A percentile compares a stretch with the other conserved stretches of the same genome.
phyloP scores from a whole-genome alignment of 53 echinoderm and acorn worm species.

The Holothuria scabra region DNA sequence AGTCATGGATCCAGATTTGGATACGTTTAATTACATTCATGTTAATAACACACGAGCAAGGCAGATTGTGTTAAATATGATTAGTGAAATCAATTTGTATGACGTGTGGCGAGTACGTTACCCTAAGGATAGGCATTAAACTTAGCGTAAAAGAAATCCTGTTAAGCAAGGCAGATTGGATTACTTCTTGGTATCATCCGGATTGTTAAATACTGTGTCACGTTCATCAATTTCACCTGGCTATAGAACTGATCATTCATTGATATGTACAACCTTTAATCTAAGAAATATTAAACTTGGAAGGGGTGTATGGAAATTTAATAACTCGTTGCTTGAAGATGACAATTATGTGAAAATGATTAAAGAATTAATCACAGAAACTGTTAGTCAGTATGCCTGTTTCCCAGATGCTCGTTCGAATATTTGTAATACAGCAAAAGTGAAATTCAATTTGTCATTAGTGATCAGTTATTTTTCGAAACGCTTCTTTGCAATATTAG shows the following conservation, averaged over 20 bases:
- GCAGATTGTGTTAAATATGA: not conserved
- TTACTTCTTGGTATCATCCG: conserved; percentile 36
- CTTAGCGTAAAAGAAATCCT: conserved; percentile 30
- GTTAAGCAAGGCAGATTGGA: conserved; percentile 25
- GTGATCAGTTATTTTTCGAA: too few relatives aligned
- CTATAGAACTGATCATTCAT: conserved; percentile 41
- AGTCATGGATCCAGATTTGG: not conserved
- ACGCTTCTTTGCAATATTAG: too few relatives aligned
- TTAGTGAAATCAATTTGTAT: conserved; percentile 6
- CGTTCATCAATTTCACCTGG: not conserved
- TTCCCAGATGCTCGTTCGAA: too few relatives aligned
- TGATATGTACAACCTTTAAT: not conserved
- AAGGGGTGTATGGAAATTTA: conserved; percentile 22
- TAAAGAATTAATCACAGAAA: too few relatives aligned
- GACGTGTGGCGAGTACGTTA: conserved; percentile 31
- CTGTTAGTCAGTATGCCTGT: too few relatives aligned
- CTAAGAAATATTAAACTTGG: too few relatives aligned
- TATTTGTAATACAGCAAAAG: too few relatives aligned
- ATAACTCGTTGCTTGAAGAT: not conserved
- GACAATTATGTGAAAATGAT: too few relatives aligned
- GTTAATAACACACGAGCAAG: not conserved
- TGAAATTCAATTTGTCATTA: too few relatives aligned
- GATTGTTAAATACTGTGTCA: not conserved
- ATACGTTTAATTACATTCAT: too few relatives aligned
- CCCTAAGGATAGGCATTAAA: not conserved